These are phyloP conservation scores for Phocoena sinus DNA, from an alignment of 2,113 vertebrate genomes.

Conservation along the genomic window DNA sequence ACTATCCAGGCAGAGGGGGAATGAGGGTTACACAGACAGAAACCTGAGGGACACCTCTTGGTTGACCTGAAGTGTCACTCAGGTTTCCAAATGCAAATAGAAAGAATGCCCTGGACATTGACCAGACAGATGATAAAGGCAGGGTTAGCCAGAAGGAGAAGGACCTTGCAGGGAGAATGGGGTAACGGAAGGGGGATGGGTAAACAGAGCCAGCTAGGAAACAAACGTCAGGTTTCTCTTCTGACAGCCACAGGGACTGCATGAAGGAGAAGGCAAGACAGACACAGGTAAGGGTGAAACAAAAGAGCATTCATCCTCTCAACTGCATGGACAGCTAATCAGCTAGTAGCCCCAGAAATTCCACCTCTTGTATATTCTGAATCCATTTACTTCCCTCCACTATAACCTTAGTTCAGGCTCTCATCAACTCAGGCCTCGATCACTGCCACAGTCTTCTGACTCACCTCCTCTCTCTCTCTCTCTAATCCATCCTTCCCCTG, in stretches of 20 bases:
- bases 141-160: neutral
- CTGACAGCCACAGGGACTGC: neutral
- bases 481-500: neutral
- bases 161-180: neutral
- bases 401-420: constrained; percentile 20
- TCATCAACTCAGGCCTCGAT: neutral
- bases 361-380: neutral
- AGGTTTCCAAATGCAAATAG: neutral
- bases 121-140: neutral
- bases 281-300: neutral
- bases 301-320: neutral
- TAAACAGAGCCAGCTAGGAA: neutral
- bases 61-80: neutral
- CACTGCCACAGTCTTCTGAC: neutral
- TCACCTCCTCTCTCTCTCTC: neutral
- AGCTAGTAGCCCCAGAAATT: neutral
- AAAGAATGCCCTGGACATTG: neutral
- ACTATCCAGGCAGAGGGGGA: neutral
- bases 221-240: neutral
- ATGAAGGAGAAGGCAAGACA: neutral
- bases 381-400: neutral
- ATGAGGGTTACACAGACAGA: neutral
- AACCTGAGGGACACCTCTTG: neutral
- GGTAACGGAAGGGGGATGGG: neutral
- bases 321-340: neutral